phyloP scores from a whole-genome alignment of 2,888 invertebrate genomes.

The Sinopyrophorus schimmeli region DNA sequence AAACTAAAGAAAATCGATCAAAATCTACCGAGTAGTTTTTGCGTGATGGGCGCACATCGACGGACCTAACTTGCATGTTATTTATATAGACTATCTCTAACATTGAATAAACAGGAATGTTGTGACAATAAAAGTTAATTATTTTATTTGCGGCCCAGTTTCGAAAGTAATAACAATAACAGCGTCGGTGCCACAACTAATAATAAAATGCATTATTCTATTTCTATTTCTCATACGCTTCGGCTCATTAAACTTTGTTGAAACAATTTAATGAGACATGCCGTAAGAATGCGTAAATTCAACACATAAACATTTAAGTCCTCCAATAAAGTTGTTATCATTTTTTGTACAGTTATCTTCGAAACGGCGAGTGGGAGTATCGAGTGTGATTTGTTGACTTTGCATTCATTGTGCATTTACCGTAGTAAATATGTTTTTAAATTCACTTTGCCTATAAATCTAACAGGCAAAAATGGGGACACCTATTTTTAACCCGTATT shows the following conservation, averaged over 20 bases:
- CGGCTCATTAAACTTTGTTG: neutral
- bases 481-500: no score
- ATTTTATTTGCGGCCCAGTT: slow-evolving; percentile 12
- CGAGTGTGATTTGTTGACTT: neutral
- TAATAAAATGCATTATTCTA: neutral
- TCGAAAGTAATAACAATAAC: slow-evolving; percentile 1
- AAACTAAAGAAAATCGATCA: no score
- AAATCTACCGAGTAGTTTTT: no score
- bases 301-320: no score
- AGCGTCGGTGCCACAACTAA: neutral
- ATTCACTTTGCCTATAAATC: no score
- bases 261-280: neutral
- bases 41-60: no score
- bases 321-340: neutral
- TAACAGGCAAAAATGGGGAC: no score
- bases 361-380: neutral
- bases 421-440: no score
- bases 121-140: slow-evolving; percentile 8
- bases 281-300: neutral
- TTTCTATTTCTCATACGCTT: neutral
- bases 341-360: neutral
- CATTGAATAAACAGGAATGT: no score
- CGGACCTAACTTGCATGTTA: no score
- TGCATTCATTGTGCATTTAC: neutral
- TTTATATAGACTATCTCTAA: no score